phyloP scores from a whole-genome alignment of 1,140 invertebrate species.

The Oedothorax gibbosus region DNA sequence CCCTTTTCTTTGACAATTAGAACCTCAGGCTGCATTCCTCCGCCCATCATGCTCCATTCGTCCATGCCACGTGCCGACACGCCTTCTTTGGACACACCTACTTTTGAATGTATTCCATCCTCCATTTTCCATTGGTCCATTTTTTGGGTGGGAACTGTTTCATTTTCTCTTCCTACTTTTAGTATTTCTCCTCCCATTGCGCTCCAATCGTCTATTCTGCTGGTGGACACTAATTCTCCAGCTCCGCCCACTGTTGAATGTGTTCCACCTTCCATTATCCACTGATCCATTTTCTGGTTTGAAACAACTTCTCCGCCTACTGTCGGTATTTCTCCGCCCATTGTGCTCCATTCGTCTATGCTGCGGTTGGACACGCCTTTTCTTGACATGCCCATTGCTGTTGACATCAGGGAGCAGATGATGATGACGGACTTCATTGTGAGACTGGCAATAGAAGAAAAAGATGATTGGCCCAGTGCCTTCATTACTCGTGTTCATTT shows the following conservation, averaged over 20 bases:
- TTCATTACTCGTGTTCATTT: too few species aligned
- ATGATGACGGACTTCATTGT: too few species aligned
- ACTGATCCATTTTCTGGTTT: too few species aligned
- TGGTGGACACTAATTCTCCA: not conserved
- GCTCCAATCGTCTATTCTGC: not conserved
- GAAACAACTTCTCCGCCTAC: not conserved
- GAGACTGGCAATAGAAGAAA: too few species aligned
- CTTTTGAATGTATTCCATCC: too few species aligned
- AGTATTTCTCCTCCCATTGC: not conserved
- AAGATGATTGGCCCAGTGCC: too few species aligned
- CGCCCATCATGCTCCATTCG: slow-evolving; percentile 44
- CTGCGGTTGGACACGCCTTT: not conserved
- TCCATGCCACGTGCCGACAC: slow-evolving; percentile 19
- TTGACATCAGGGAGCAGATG: too few species aligned
- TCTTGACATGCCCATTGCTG: too few species aligned
- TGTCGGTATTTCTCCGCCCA: slow-evolving; percentile 17
- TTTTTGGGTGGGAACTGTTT: not conserved
- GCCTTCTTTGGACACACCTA: not conserved
- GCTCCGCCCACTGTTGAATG: too few species aligned
- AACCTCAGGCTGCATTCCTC: slow-evolving; percentile 33
- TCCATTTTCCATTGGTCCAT: too few species aligned
- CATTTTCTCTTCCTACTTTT: not conserved
- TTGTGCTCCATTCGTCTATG: slow-evolving; percentile 36
- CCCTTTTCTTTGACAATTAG: slow-evolving; percentile 56
- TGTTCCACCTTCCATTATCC: too few species aligned